A percentile compares a stretch with the other conserved stretches of the same genome.
Conservation (phyloP, 1,140 invertebrate genomes). For the Globodera rostochiensis region DNA sequence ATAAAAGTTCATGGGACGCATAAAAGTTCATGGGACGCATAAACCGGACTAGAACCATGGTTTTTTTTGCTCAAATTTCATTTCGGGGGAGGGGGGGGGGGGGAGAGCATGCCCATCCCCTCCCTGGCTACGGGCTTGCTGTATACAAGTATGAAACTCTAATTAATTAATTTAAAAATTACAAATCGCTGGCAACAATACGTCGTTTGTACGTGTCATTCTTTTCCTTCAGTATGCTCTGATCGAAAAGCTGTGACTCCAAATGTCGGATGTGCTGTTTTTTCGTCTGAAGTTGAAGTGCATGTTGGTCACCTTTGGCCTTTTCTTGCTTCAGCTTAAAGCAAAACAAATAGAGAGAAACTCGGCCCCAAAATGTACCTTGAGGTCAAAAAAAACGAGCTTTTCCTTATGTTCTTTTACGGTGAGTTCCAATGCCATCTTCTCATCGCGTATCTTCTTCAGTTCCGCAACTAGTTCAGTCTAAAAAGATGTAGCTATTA, state of each 20-base stretch:
- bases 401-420: background rate
- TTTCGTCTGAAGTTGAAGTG: background rate
- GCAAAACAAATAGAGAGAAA: background rate
- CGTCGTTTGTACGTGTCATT: constrained; percentile 13
- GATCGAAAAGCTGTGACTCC: constrained; percentile 23
- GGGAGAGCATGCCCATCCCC: no score
- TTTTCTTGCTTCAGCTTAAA: constrained; percentile 33
- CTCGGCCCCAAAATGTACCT: background rate
- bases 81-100: no score
- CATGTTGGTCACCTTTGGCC: background rate
- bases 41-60: no score
- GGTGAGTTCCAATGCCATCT: background rate
- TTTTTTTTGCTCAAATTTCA: no score
- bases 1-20: no score
- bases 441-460: background rate
- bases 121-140: no score
- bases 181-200: constrained; percentile 34
- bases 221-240: constrained; percentile 8
- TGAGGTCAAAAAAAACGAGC: background rate
- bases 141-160: no score
- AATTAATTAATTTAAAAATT: constrained; percentile 4
- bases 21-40: no score
- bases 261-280: constrained; percentile 18
- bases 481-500: background rate
- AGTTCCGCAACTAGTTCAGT: constrained; percentile 11